Evolutionary conservation across 2,797 vertebrate species (phyloP).

Genomic region (Gobio occitaniae): DNA sequence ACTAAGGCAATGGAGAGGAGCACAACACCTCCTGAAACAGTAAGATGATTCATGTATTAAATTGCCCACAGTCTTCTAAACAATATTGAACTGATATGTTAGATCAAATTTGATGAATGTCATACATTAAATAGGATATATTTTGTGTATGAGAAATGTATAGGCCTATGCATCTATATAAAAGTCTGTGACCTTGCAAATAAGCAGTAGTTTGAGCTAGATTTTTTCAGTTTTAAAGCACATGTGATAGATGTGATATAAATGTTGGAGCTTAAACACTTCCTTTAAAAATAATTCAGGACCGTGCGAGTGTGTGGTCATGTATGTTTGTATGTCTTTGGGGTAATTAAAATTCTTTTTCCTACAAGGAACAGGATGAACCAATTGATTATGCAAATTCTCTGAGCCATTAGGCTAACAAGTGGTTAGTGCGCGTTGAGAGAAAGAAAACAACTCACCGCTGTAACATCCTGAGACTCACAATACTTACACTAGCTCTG

Average conservation of each 20-base stretch:
- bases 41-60: conserved; percentile 1
- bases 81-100: neutral
- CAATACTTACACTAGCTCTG: neutral
- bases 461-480: neutral
- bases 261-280: neutral
- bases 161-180: neutral
- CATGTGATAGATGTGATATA: neutral
- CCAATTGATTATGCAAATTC: conserved; percentile 9
- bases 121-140: neutral
- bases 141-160: neutral
- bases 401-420: neutral
- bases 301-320: neutral
- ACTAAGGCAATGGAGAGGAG: neutral
- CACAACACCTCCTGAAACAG: neutral
- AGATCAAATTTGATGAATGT: neutral
- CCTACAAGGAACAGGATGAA: neutral
- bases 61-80: neutral
- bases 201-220: neutral
- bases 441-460: conserved; percentile 9
- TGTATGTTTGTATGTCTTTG: neutral
- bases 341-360: neutral
- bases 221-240: neutral
- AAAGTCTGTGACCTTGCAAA: neutral
- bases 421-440: neutral
- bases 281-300: neutral